Conservation (phyloP, 2,797 vertebrate genomes). For the Pteropus rufus region DNA sequence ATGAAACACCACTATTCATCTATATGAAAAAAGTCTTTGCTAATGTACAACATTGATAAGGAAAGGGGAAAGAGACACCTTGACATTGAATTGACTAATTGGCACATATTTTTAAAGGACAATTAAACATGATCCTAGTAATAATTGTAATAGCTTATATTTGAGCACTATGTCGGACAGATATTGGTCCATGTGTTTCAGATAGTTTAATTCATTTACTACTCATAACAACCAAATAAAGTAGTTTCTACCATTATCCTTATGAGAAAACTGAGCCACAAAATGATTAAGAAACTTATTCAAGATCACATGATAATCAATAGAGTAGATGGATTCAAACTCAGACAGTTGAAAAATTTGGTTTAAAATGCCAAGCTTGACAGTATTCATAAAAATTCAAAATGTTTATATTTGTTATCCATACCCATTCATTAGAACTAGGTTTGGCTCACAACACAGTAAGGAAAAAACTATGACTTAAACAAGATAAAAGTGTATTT, state of each 20-base stretch:
- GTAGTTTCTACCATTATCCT: neutral
- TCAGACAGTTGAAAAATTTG: neutral
- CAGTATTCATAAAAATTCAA: constrained; percentile 19
- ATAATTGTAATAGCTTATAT: neutral
- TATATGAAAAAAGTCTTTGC: neutral
- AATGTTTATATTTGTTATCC: neutral
- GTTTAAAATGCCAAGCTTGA: neutral
- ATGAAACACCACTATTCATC: neutral
- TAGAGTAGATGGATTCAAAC: neutral
- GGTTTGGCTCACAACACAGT: neutral
- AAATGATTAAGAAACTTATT: neutral
- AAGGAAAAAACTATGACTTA: neutral
- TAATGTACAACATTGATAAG: neutral
- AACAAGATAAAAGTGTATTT: neutral
- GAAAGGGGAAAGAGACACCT: neutral
- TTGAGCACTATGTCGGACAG: neutral
- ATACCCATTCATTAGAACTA: neutral
- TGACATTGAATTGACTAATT: neutral
- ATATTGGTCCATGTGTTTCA: neutral
- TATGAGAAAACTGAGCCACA: neutral
- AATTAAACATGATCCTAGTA: neutral
- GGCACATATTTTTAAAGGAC: neutral
- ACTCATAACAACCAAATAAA: neutral
- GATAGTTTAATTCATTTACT: neutral
- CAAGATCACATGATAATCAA: neutral